A percentile compares a stretch with the other conserved stretches of the same genome.
These are phyloP conservation scores for Arctia plantaginis DNA, from an alignment of 2,888 invertebrate genomes.

Conservation along the genomic window DNA sequence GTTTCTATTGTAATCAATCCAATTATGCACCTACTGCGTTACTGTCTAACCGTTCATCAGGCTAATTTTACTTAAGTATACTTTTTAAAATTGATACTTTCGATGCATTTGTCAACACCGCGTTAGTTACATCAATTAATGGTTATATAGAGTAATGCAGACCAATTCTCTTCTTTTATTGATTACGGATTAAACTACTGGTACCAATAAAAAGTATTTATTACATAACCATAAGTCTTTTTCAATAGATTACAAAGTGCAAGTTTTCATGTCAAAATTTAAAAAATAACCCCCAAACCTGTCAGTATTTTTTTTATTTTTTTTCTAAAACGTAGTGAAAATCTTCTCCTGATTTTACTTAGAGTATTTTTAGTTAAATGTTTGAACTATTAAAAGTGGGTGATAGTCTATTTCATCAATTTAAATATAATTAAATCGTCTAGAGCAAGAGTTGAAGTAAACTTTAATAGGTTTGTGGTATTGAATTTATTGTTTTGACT, in stretches of 20 bases:
- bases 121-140: not conserved
- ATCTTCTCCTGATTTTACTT: not conserved
- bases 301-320: not conserved
- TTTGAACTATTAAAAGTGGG: slow-evolving; percentile 5
- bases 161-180: not conserved
- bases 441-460: not conserved
- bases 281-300: not conserved
- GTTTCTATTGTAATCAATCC: not conserved
- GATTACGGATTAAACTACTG: not conserved
- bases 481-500: not conserved
- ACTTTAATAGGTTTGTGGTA: not conserved
- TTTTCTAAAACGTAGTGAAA: slow-evolving; percentile 10
- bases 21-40: not conserved
- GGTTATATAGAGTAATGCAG: not conserved
- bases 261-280: slow-evolving; percentile 5
- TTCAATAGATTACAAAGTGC: not conserved
- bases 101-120: not conserved
- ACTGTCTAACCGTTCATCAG: not conserved
- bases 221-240: slow-evolving; percentile 3
- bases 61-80: not conserved
- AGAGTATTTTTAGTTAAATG: not conserved
- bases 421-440: not conserved
- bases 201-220: not conserved
- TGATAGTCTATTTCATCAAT: not conserved
- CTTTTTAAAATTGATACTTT: not conserved